phyloP scores from a whole-genome alignment of 2,797 vertebrate species.

The Cuniculus paca region DNA sequence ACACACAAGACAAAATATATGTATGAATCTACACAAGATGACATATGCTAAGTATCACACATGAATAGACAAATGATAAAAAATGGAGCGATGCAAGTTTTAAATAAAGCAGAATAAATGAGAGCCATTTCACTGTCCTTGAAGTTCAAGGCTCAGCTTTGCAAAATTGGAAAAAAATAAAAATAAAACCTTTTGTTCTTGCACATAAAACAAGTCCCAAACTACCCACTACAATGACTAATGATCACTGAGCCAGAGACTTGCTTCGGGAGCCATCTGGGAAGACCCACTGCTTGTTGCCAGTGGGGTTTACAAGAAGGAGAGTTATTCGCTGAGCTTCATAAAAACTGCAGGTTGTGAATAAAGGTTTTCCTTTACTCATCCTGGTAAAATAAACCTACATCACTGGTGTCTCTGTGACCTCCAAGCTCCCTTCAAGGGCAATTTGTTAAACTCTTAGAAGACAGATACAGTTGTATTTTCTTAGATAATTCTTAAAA shows the following conservation, averaged over 20 bases:
- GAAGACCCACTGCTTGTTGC: neutral
- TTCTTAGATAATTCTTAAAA: conserved; percentile 52
- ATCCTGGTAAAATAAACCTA: neutral
- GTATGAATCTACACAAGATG: neutral
- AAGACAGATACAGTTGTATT: neutral
- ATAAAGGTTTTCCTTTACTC: neutral
- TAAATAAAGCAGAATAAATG: neutral
- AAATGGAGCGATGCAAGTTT: neutral
- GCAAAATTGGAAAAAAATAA: neutral
- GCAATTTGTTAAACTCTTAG: conserved; percentile 20
- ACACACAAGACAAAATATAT: neutral
- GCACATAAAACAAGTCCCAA: conserved; percentile 7
- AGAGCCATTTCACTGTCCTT: conserved; percentile 59
- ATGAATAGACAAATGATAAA: neutral
- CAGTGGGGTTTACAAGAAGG: neutral
- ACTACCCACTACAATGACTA: neutral
- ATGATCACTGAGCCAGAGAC: neutral
- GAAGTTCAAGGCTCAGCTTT: conserved; percentile 57
- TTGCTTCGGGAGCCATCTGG: neutral
- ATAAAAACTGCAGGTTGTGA: neutral
- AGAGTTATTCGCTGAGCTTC: neutral
- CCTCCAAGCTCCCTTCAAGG: neutral
- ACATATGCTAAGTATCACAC: neutral
- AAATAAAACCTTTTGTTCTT: conserved; percentile 4
- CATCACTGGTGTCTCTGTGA: neutral